Percentiles rank a stretch among this genome's conserved stretches.
Conservation (phyloP, 64 coral and sea anemone genomes). For the Platygyra sinensis region DNA sequence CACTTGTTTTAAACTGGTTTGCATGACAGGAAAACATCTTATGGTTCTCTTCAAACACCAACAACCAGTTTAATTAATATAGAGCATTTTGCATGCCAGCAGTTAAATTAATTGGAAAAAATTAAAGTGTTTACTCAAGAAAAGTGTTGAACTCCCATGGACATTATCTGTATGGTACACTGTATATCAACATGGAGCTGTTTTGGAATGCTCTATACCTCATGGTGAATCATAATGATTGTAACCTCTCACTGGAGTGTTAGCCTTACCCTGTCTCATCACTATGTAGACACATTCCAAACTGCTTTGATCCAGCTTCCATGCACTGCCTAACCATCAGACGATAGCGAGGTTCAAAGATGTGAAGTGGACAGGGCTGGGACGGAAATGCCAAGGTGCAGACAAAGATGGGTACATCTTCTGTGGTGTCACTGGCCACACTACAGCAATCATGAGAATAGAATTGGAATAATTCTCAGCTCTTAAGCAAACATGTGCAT, state of each 20-base stretch:
- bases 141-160: no score
- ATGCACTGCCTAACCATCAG: conserved; percentile 96
- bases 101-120: no score
- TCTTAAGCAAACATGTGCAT: background rate
- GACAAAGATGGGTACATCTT: conserved; percentile 95
- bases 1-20: no score
- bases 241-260: background rate
- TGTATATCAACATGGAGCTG: no score
- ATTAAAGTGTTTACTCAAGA: no score
- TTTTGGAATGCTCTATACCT: no score
- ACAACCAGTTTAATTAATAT: no score
- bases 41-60: no score
- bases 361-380: conserved; percentile 69
- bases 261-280: conserved; percentile 71
- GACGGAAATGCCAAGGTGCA: conserved; percentile 92
- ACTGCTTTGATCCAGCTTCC: conserved; percentile 85
- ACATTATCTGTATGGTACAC: no score
- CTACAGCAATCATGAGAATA: conserved; percentile 6
- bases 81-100: no score
- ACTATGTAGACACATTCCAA: conserved; percentile 92
- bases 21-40: no score
- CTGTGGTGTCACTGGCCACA: conserved; percentile 49
- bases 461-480: background rate
- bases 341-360: conserved; percentile 93
- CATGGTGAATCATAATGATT: no score